A percentile compares a stretch with the other conserved stretches of the same genome.
Conservation (phyloP, 92 coral and sea anemone species). For the Chrysogorgia sp. region DNA sequence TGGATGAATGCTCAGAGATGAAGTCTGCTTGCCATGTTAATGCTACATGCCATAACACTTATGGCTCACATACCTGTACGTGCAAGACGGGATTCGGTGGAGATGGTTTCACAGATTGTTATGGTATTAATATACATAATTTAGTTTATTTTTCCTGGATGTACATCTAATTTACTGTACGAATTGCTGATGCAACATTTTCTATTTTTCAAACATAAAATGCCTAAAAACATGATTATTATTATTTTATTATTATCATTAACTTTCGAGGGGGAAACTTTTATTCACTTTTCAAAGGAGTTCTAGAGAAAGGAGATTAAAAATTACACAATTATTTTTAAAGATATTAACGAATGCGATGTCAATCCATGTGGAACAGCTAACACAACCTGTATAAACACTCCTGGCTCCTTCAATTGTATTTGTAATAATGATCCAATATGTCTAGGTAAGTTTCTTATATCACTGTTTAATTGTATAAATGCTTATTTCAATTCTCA, state of each 20-base stretch:
- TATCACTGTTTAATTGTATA: not conserved
- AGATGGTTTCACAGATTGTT: constrained; percentile 5
- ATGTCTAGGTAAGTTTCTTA: not conserved
- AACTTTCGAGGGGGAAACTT: too few species aligned
- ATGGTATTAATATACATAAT: not conserved
- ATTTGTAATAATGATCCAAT: constrained; percentile 6
- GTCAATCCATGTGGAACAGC: not conserved
- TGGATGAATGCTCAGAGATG: constrained; percentile 37
- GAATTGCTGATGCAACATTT: too few species aligned
- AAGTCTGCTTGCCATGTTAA: constrained; percentile 29
- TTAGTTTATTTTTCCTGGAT: too few species aligned
- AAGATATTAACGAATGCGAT: not conserved
- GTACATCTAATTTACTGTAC: too few species aligned
- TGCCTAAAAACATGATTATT: too few species aligned
- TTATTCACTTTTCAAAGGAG: too few species aligned
- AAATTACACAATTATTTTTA: too few species aligned
- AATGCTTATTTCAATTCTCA: too few species aligned
- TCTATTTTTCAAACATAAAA: too few species aligned
- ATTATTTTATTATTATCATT: too few species aligned
- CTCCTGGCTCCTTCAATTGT: constrained; percentile 38
- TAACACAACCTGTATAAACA: constrained; percentile 32
- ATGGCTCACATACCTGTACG: constrained; percentile 3
- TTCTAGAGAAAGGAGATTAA: too few species aligned
- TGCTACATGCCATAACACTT: not conserved
- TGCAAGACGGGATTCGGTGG: not conserved